A percentile compares a stretch with the other conserved stretches of the same genome.
phyloP scores from a whole-genome alignment of 2,113 vertebrate genomes.

The Cygnus atratus region DNA sequence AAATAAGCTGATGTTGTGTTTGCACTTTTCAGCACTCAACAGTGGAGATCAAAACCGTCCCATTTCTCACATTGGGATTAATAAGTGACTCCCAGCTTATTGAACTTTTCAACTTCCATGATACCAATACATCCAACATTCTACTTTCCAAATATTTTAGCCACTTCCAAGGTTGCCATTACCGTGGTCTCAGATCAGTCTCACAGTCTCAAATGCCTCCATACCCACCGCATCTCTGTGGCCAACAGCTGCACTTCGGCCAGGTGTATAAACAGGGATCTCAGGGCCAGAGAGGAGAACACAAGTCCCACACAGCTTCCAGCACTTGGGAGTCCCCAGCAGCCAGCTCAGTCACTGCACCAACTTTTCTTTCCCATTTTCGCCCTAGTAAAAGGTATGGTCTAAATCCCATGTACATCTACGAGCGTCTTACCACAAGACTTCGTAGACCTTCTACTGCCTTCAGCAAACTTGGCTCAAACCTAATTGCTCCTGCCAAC shows the following conservation, averaged over 20 bases:
- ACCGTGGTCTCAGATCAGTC: neutral
- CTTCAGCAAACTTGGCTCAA: conserved; percentile 17
- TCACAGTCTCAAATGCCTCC: accelerated
- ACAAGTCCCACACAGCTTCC: accelerated
- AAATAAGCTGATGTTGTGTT: neutral
- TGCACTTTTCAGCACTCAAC: neutral
- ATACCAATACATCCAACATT: neutral
- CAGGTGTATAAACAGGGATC: neutral
- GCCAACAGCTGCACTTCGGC: neutral
- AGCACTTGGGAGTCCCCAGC: neutral
- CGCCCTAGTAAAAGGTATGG: neutral
- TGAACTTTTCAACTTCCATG: neutral
- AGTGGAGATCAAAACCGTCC: neutral
- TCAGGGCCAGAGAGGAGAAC: neutral
- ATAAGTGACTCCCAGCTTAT: neutral
- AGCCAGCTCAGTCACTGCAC: neutral
- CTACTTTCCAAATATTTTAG: neutral
- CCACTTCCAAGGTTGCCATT: neutral
- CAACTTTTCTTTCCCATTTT: neutral
- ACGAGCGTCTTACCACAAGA: neutral
- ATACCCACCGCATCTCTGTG: neutral
- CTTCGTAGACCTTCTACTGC: neutral
- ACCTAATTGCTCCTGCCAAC: neutral
- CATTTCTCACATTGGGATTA: neutral
- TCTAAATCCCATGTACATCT: neutral